A percentile compares a stretch with the other conserved stretches of the same genome.
Evolutionary conservation across 1,140 invertebrate species (phyloP).

Genomic region (Meloidogyne chitwoodi): DNA sequence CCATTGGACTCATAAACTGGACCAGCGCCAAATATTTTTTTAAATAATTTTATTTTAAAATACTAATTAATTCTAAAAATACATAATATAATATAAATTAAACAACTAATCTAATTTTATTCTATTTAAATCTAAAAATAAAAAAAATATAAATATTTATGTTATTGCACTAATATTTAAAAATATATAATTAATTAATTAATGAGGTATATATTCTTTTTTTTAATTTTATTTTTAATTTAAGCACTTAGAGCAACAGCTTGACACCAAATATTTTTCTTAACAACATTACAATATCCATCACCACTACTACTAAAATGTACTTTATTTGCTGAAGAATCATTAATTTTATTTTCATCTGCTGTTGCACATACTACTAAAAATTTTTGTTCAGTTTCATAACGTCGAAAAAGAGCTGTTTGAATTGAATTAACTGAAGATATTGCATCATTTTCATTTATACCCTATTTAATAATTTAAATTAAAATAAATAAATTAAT

Average conservation of each 20-base stretch:
- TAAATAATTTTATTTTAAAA: no score
- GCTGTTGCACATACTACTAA: constrained; percentile 15
- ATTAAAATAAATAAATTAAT: not conserved
- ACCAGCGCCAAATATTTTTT: no score
- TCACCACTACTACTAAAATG: constrained; percentile 16
- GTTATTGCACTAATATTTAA: not conserved
- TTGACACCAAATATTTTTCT: constrained; percentile 24
- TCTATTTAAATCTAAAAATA: no score
- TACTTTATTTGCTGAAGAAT: constrained; percentile 17
- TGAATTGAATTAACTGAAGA: constrained; percentile 18
- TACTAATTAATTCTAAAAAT: no score
- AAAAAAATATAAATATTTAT: no score
- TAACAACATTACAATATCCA: constrained; percentile 20
- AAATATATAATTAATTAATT: not conserved
- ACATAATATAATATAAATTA: no score
- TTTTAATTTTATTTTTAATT: not conserved
- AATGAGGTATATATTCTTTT: not conserved
- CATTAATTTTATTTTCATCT: constrained; percentile 3
- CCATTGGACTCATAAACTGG: no score
- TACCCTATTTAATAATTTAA: no score
- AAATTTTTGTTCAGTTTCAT: constrained; percentile 17
- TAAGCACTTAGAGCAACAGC: constrained; percentile 17
- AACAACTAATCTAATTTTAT: no score
- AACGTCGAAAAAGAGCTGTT: constrained; percentile 17
- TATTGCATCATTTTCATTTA: constrained; percentile 12